Evolutionary conservation across 53 echinoderm and acorn worm species (phyloP), one percentile per base, ranked within the genome.

Genomic region (Henricia sp.): DNA sequence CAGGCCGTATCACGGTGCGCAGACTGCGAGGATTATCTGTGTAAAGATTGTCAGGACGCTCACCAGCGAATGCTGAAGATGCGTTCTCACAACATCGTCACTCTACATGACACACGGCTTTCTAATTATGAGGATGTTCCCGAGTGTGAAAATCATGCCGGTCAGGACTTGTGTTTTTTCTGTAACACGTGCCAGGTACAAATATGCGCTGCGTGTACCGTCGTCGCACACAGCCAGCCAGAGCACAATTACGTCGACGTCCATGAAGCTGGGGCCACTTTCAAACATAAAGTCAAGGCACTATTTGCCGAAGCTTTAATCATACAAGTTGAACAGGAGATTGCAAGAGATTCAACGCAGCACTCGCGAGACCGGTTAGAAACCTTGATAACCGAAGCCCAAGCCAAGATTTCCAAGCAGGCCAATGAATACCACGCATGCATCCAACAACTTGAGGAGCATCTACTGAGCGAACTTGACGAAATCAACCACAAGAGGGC

Each of bases 21-120:
- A 21, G 72, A 72, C 72, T 72, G 72, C 34, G 72, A 72, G 52
- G 72, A 72, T 53, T 53, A 72, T 48, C 21, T 72, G 32, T 72
- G 72, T 54, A 52, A 10, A 26, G 72, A 33, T 12, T 72, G 72
- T 20, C 72, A 72, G 36, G 35, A 72, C 2, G 72, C 72, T 51
- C 72, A 72, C 19, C 72, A 52, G 52, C 52, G 72, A 0, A 50
- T 72, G 36, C 19, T 52, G 51, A 72, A 72, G 53, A 51, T 72
- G 25, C 51, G 52, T n/a, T 72, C 72, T 10, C 72, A 72, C 52
- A 52, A 72, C 34, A 42, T 72, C 25, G 14, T 41, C 14, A 25
- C 70, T 14, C 27, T 70, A 30, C 16, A 41, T 21, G 70, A 44
- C 16, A 48, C 3, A 9, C 32, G 48, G 25, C 40, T 42, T 8